phyloP scores from a whole-genome alignment of 2,888 invertebrate genomes.

The Athalia circularis region DNA sequence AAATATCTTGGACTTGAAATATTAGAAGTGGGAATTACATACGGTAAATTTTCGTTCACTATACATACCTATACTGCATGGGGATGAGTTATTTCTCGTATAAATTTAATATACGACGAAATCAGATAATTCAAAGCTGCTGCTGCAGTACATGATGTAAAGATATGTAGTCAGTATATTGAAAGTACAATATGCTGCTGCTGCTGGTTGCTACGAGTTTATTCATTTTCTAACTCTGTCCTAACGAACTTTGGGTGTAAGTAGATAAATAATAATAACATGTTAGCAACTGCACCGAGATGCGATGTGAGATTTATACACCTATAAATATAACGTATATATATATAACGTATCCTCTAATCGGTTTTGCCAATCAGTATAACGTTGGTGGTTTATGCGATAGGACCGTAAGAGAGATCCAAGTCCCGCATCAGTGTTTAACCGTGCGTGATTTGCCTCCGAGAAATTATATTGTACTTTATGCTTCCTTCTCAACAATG shows the following conservation, averaged over 20 bases:
- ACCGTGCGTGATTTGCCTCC: conserved; percentile 39
- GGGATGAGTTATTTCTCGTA: conserved; percentile 27
- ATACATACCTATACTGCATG: neutral
- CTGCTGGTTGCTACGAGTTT: neutral
- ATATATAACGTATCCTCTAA: conserved; percentile 56
- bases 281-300: too few species aligned
- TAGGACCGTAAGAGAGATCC: conserved; percentile 16
- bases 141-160: neutral
- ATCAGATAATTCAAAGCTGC: conserved; percentile 13
- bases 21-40: conserved; percentile 23
- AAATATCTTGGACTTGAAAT: conserved; percentile 26
- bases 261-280: conserved; percentile 11
- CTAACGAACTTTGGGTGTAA: neutral
- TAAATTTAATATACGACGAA: conserved; percentile 19
- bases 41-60: conserved; percentile 11
- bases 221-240: conserved; percentile 1
- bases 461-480: conserved; percentile 13
- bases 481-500: conserved; percentile 35
- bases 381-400: conserved; percentile 44
- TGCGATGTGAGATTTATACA: too few species aligned
- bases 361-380: conserved; percentile 59
- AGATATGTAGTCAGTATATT: conserved; percentile 6
- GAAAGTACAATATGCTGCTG: conserved; percentile 1
- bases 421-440: conserved; percentile 7
- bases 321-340: neutral